Evolutionary conservation across 2,888 invertebrate genomes (phyloP).

Genomic region (Phengaris arion): DNA sequence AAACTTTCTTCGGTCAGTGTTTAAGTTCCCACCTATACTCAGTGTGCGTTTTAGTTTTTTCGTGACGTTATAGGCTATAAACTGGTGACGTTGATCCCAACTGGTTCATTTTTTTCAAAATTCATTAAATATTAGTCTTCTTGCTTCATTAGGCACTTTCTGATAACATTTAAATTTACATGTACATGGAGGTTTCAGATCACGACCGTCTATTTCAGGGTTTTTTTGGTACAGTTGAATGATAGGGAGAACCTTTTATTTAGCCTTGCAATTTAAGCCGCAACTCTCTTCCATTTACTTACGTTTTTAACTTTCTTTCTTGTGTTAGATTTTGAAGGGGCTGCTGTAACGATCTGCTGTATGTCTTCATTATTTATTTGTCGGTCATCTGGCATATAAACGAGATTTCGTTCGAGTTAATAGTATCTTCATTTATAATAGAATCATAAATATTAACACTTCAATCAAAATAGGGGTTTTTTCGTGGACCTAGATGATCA

Average conservation of each 20-base stretch:
- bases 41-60: not conserved
- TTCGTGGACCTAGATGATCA: too few species aligned
- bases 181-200: not conserved
- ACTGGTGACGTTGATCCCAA: not conserved
- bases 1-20: not conserved
- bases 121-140: not conserved
- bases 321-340: not conserved
- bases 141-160: not conserved
- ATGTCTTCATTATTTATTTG: slow-evolving; percentile 3
- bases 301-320: slow-evolving; percentile 1
- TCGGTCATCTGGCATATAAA: not conserved
- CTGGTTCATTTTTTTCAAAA: not conserved
- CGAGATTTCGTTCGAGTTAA: not conserved
- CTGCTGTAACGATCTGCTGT: too few species aligned
- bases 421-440: too few species aligned
- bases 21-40: not conserved
- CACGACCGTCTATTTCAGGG: not conserved
- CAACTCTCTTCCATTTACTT: not conserved
- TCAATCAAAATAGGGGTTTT: too few species aligned
- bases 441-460: too few species aligned
- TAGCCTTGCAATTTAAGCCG: not conserved
- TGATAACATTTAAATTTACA: not conserved
- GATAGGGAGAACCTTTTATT: not conserved
- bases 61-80: not conserved
- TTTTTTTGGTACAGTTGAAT: not conserved